Evolutionary conservation across 2,888 invertebrate species (phyloP), one percentile per base, ranked within the genome.

Genomic region (Cetonia aurata): DNA sequence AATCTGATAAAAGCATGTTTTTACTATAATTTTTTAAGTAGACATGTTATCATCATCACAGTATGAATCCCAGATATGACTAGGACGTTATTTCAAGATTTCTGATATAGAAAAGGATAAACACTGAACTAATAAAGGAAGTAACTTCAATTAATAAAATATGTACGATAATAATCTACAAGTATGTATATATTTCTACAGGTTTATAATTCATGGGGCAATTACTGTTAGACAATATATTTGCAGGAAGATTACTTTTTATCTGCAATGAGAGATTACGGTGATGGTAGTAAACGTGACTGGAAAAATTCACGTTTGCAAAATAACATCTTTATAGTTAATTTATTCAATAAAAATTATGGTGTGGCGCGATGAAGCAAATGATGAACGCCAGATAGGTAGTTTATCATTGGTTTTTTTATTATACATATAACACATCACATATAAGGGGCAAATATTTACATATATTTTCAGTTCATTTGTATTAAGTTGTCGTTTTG

Each of bases 201-300:
- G 10, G 1, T 44, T n/a, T 44, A 44, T 44, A 44, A 4, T 25
- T 25, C 25, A 25, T 25, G 25, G 1, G 25, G 25, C 4, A 25
- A 25, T 25, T 25, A 25, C 1, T 25, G 44, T 6, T 44, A 10
- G 3, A 44, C 13, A 13, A 44, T 13, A n/a, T 44, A 44, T 44
- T 44, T 13, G 6, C 44, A 13, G 42, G 15, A 10, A 15, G 12
- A 57, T 57, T 57, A 57, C 13, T 42, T 42, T 13, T 31, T 60
- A 60, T 46, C 46, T 59, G 31, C 9, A 60, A 44, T 46, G 12
- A 60, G n/a, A 46, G 25, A 25, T 60, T 60, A 46, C 42, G 19
- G 15, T 19, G 19, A 19, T n/a, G 4, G 19, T 44, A 59, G 25
- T 15, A 59, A 59, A 1, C 44, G 19, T 46, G 48, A 60, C 60